Conservation (phyloP, 2,888 invertebrate species). For the Digitonthophagus gazella region DNA sequence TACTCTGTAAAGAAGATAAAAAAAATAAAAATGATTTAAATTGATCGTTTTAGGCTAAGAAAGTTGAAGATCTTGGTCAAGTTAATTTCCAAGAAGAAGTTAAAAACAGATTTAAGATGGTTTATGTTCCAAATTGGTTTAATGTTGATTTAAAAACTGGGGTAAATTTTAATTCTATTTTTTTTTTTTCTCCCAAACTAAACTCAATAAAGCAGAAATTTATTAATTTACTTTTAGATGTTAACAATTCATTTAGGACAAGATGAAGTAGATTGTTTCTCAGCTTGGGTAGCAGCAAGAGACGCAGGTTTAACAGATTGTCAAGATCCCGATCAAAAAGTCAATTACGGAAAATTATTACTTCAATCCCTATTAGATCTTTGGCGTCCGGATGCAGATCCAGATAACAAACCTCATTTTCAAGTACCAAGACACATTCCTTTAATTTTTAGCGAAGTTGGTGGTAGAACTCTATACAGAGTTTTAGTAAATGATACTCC, state of each 20-base stretch:
- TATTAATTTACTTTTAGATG: conserved; percentile 61
- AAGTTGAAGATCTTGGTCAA: conserved; percentile 87
- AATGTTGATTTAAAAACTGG: conserved; percentile 98
- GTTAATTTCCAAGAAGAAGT: conserved; percentile 92
- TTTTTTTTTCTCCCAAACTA: neutral
- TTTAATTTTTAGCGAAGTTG: conserved; percentile 89
- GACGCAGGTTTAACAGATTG: conserved; percentile 76
- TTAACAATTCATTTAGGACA: conserved; percentile 94
- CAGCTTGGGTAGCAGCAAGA: conserved; percentile 97
- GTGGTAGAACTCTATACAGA: conserved; percentile 91
- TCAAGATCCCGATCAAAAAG: conserved; percentile 76
- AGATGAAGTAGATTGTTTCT: conserved; percentile 97
- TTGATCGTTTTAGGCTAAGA: conserved; percentile 58
- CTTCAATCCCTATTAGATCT: conserved; percentile 93
- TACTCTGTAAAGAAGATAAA: too few species aligned
- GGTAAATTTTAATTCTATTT: too few species aligned
- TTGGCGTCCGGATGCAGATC: conserved; percentile 76
- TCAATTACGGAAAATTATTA: conserved; percentile 92
- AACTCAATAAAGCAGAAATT: neutral
- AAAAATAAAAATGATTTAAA: conserved; percentile 14
- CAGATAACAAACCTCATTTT: conserved; percentile 76
- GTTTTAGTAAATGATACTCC: conserved; percentile 86
- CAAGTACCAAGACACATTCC: conserved; percentile 94
- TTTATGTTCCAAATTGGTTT: conserved; percentile 99
- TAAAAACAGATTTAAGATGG: conserved; percentile 86